Percentiles rank a stretch among this genome's conserved stretches.
Conservation (phyloP, 2,888 invertebrate genomes). For the Spatulosminthurus flaviceps region DNA sequence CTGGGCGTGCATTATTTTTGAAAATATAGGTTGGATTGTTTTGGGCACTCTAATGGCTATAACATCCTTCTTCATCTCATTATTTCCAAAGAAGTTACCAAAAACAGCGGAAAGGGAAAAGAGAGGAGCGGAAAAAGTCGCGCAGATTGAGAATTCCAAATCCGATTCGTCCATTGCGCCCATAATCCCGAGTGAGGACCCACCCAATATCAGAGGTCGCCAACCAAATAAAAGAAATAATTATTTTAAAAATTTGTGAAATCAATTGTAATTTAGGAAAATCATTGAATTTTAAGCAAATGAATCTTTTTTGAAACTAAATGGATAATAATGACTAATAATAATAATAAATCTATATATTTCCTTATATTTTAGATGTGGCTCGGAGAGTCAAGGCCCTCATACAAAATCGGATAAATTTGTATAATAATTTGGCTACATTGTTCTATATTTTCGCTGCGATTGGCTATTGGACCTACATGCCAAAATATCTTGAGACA, state of each 20-base stretch:
- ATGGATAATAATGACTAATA: no score
- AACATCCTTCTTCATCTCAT: slow-evolving; percentile 73
- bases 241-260: no score
- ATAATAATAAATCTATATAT: no score
- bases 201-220: neutral
- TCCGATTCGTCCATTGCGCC: neutral
- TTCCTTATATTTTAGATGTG: slow-evolving; percentile 65
- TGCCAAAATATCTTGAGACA: slow-evolving; percentile 71
- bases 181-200: neutral
- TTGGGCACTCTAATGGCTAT: slow-evolving; percentile 68
- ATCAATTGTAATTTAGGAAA: no score
- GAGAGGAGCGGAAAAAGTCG: neutral
- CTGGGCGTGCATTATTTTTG: slow-evolving; percentile 67
- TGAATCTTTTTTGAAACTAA: no score
- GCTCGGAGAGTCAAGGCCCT: slow-evolving; percentile 65
- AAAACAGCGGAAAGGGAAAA: slow-evolving; percentile 27
- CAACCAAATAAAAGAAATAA: no score
- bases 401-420: slow-evolving; percentile 67
- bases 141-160: neutral
- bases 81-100: slow-evolving; percentile 75
- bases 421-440: slow-evolving; percentile 68
- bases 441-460: slow-evolving; percentile 67
- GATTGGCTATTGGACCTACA: slow-evolving; percentile 68
- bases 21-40: slow-evolving; percentile 66
- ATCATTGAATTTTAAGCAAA: no score